phyloP scores from a whole-genome alignment of 2,797 vertebrate species.

The Aeoliscus strigatus region DNA sequence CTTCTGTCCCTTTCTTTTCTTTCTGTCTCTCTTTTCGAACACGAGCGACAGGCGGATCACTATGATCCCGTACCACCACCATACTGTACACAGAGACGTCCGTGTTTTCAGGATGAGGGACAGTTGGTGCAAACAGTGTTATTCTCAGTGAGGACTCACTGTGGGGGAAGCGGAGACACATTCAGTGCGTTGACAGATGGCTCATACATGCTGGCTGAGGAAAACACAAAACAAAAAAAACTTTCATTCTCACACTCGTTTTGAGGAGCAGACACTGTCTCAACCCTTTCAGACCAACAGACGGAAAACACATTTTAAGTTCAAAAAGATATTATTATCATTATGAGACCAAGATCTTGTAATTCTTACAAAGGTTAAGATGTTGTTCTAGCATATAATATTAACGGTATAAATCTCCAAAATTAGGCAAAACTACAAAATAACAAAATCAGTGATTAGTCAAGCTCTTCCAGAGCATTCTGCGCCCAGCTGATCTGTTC shows the following conservation, averaged over 20 bases:
- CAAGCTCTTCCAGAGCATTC: no score
- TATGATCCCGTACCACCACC: slow-evolving; percentile 46
- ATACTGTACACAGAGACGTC: slow-evolving; percentile 53
- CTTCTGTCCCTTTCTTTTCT: slow-evolving; percentile 36
- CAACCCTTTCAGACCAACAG: slow-evolving; percentile 32
- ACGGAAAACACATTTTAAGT: slow-evolving; percentile 34
- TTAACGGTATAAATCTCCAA: no score
- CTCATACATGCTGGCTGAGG: slow-evolving; percentile 42
- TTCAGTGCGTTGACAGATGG: slow-evolving; percentile 65
- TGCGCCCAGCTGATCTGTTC: no score
- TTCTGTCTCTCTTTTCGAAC: slow-evolving; percentile 22
- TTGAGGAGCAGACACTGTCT: slow-evolving; percentile 51
- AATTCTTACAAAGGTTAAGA: no score
- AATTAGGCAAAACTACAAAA: no score
- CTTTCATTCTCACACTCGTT: slow-evolving; percentile 45
- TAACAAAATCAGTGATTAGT: no score
- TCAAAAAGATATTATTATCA: background rate
- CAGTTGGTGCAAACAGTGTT: slow-evolving; percentile 58
- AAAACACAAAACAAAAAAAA: no score
- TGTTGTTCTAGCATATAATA: no score
- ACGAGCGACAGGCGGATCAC: slow-evolving; percentile 37
- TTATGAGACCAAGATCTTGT: no score
- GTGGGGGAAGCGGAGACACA: slow-evolving; percentile 60
- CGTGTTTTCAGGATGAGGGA: slow-evolving; percentile 49
- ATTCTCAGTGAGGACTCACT: slow-evolving; percentile 55